Evolutionary conservation across 2,113 vertebrate genomes (phyloP), one percentile per base, ranked within the genome.

Genomic region (Lethenteron reissneri): DNA sequence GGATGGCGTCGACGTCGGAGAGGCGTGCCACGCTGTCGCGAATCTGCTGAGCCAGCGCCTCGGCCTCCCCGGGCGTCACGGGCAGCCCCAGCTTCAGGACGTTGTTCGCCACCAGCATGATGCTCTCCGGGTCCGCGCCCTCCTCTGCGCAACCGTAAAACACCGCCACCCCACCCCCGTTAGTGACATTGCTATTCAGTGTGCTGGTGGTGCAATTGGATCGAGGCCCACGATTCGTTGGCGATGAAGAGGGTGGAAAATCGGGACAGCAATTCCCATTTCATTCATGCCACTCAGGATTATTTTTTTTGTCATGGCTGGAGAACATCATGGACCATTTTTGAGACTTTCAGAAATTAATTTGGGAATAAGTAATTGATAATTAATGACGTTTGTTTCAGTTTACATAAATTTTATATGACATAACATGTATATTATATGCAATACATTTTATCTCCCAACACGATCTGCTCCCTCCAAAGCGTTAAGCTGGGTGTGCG

Each of bases 51-150:
- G 85, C 72, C 75, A 87, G 74, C 10, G 74, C 75, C 72, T 79
- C 75, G 71, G 87, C 73, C 3, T 73, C 60, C 2, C 75, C 81
- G 25, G 15, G 1, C 72, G 83, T 87, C 74, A 83, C 76, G 1
- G 87, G 86, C 70, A 88, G 75, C 3, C 78, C 78, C 76, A 92
- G 86, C 3, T 79, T 78, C 79, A 95, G 74, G 13, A 87, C 86
- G 73, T 83, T 78, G 73, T 58, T 75, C 6, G 86, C 86, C 76
- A 90, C 82, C 72, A 86, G 80, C 75, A 88, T 85, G 3, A 94
- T 86, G 79, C 85, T 89, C 73, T 81, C 80, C 0, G 86, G 85
- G 74, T 89, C 86, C 0, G 86, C 86, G 70, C 85, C 89, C 74
- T 91, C 86, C 81, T 86, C 88, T 91, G 78, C 0, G 3, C 75